Percentiles rank a stretch among this genome's conserved stretches.
These are phyloP conservation scores for Gadopsis bispinosus DNA, from an alignment of 2,797 vertebrate genomes.

Conservation along the genomic window DNA sequence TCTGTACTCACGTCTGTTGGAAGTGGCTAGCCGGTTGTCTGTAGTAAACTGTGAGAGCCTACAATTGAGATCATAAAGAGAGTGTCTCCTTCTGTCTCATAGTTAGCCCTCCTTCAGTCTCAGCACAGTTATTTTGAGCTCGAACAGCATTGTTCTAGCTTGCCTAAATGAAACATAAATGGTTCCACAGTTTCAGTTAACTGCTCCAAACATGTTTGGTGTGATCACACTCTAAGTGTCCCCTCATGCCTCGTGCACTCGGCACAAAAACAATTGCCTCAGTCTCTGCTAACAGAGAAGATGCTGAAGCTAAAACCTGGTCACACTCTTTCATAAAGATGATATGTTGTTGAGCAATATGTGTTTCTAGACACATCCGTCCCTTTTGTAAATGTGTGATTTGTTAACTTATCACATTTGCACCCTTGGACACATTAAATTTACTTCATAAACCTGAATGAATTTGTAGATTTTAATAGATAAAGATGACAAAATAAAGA, in stretches of 20 bases:
- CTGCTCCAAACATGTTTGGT: conserved; percentile 58
- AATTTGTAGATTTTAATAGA: neutral
- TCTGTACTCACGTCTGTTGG: conserved; percentile 15
- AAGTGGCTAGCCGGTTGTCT: conserved; percentile 12
- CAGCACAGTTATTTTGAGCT: conserved; percentile 49
- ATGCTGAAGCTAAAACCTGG: conserved; percentile 40
- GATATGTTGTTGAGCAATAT: conserved; percentile 3
- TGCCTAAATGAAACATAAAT: conserved; percentile 54
- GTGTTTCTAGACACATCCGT: neutral
- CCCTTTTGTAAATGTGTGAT: conserved; percentile 6
- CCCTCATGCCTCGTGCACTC: conserved; percentile 49
- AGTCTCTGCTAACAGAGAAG: conserved; percentile 29
- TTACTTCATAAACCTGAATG: conserved; percentile 6
- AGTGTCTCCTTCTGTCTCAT: conserved; percentile 43
- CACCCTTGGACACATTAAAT: neutral
- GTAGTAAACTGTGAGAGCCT: conserved; percentile 31
- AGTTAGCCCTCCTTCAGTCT: conserved; percentile 40
- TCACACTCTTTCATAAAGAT: conserved; percentile 14
- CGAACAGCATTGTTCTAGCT: conserved; percentile 50
- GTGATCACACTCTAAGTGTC: conserved; percentile 66
- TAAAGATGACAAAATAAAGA: neutral
- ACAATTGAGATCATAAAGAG: conserved; percentile 32
- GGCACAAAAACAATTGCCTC: conserved; percentile 47
- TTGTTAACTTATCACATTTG: neutral
- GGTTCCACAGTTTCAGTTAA: conserved; percentile 59